Evolutionary conservation across 2,113 vertebrate genomes (phyloP).

Genomic region (Podiceps cristatus): DNA sequence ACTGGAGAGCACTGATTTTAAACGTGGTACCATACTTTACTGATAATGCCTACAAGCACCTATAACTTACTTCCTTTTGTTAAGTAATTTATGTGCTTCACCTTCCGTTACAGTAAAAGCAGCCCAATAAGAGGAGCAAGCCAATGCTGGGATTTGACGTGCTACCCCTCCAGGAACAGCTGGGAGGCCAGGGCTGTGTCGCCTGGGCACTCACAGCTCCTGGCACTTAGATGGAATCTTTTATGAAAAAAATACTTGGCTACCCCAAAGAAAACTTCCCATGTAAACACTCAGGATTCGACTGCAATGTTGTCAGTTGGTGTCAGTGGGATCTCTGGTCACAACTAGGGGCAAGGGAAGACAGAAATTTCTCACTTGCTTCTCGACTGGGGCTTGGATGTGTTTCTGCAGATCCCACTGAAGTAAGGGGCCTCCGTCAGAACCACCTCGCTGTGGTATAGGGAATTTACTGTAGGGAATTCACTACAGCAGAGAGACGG

Average conservation of each 20-base stretch:
- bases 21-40: not conserved
- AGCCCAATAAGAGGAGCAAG: not conserved
- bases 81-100: not conserved
- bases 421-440: not conserved
- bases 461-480: not conserved
- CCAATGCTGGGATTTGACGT: fast-evolving
- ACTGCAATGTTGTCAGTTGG: not conserved
- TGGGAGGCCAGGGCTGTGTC: not conserved
- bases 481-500: not conserved
- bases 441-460: fast-evolving
- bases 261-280: not conserved
- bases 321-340: not conserved
- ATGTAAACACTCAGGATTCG: not conserved
- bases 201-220: fast-evolving
- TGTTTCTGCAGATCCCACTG: not conserved
- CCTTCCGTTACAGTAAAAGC: not conserved
- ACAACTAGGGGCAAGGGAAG: not conserved
- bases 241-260: not conserved
- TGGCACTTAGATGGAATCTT: not conserved
- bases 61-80: not conserved
- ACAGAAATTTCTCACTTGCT: not conserved
- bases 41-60: not conserved
- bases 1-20: not conserved
- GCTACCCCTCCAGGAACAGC: not conserved
- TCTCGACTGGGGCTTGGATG: not conserved